A percentile compares a stretch with the other conserved stretches of the same genome.
These are phyloP conservation scores for Bradypus variegatus DNA, from an alignment of 2,797 vertebrate species.

Conservation along the genomic window DNA sequence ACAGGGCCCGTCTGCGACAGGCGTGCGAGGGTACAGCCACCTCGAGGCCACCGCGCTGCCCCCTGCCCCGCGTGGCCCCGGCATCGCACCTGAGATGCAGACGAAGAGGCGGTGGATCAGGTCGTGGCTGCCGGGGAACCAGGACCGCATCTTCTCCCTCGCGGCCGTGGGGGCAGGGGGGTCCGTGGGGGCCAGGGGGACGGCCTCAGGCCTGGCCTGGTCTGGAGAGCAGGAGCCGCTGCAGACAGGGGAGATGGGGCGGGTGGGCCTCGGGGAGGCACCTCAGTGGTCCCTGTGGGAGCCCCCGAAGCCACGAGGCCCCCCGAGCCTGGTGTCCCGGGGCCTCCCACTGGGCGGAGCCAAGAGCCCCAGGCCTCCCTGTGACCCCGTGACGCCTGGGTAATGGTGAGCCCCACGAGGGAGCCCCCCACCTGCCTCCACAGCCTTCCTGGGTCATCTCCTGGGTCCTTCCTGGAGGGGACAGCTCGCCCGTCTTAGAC, in stretches of 20 bases:
- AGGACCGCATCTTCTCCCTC: conserved; percentile 91
- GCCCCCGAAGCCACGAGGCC: no score
- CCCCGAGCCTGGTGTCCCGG: neutral
- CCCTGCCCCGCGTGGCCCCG: neutral
- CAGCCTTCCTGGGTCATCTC: no score
- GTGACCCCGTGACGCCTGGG: no score
- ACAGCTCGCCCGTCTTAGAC: no score
- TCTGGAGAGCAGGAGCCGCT: conserved; percentile 83
- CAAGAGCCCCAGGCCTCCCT: no score
- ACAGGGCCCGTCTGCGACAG: fast-evolving
- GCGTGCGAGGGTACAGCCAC: fast-evolving
- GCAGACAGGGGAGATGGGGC: conserved; percentile 60
- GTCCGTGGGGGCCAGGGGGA: conserved; percentile 81
- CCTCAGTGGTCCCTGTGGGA: neutral
- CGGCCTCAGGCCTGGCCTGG: conserved; percentile 80
- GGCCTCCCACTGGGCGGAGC: no score
- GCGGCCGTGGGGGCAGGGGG: conserved; percentile 83
- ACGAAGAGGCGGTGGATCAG: conserved; percentile 98
- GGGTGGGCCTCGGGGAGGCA: fast-evolving
- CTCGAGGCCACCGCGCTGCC: neutral
- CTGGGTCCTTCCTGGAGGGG: no score
- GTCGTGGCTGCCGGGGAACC: conserved; percentile 95
- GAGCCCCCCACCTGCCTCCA: no score
- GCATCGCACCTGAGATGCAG: conserved; percentile 91
- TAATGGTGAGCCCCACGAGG: no score